These are phyloP conservation scores for Periophthalmus modestus DNA, from an alignment of 2,113 vertebrate species.

Conservation along the genomic window DNA sequence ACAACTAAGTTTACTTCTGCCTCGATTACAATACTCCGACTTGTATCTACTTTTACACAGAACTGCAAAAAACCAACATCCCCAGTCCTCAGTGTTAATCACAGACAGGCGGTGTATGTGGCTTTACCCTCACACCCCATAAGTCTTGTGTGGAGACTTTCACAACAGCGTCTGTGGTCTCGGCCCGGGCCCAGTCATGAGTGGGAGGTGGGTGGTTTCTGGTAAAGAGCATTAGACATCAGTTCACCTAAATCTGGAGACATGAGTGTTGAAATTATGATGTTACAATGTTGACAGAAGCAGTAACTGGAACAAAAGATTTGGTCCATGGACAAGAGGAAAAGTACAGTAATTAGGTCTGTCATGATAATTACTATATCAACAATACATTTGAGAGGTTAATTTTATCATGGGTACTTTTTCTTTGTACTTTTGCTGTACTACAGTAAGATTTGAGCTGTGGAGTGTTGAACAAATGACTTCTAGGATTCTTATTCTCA, in stretches of 20 bases:
- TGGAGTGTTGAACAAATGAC: too few species aligned
- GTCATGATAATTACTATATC: not conserved
- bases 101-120: slow-evolving; percentile 65
- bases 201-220: slow-evolving; percentile 29
- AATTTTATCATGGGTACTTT: too few species aligned
- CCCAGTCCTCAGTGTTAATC: slow-evolving; percentile 57
- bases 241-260: slow-evolving; percentile 33
- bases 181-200: slow-evolving; percentile 45
- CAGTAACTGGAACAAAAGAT: not conserved
- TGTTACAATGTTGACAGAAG: not conserved
- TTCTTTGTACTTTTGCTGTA: too few species aligned
- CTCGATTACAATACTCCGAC: not conserved
- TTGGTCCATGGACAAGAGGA: not conserved
- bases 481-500: too few species aligned
- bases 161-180: slow-evolving; percentile 66
- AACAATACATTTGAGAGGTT: too few species aligned
- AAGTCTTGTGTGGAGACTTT: slow-evolving; percentile 66
- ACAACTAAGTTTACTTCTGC: too few species aligned
- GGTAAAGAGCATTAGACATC: slow-evolving; percentile 30
- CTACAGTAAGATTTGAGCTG: too few species aligned
- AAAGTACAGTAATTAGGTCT: not conserved
- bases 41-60: slow-evolving; percentile 24
- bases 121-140: slow-evolving; percentile 69
- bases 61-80: slow-evolving; percentile 34
- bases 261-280: slow-evolving; percentile 27